These are phyloP conservation scores for Tiliqua scincoides DNA, from an alignment of 2,113 vertebrate species.

Conservation along the genomic window DNA sequence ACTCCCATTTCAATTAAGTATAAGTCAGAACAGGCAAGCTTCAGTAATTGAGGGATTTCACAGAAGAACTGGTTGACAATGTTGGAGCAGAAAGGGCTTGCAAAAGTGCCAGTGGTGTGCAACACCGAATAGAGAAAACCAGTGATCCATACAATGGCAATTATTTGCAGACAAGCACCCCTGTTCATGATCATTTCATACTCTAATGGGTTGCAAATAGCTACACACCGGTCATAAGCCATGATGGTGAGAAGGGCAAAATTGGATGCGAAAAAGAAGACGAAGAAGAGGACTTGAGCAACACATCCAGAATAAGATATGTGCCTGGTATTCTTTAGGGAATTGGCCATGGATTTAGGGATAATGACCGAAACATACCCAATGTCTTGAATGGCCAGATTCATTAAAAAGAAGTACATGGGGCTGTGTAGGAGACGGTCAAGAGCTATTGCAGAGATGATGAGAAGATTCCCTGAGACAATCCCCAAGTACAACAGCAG, in stretches of 20 bases:
- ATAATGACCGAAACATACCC: too few species aligned
- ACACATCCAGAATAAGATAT: too few species aligned
- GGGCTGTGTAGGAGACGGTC: not conserved
- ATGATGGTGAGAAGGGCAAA: not conserved
- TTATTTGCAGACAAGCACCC: not conserved
- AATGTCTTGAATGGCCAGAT: too few species aligned
- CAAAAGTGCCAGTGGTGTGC: not conserved
- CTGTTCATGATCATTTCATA: not conserved
- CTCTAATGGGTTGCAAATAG: not conserved
- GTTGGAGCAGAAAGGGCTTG: not conserved
- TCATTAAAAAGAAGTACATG: too few species aligned
- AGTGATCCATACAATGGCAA: not conserved
- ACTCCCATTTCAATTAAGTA: not conserved
- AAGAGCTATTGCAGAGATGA: not conserved
- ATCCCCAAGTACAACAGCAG: not conserved
- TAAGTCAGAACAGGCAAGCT: not conserved
- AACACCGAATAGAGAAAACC: not conserved
- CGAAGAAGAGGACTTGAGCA: not conserved
- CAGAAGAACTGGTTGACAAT: not conserved
- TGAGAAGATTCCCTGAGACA: not conserved
- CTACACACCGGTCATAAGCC: not conserved
- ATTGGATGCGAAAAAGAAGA: not conserved
- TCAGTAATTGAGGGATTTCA: not conserved
- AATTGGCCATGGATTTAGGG: too few species aligned
- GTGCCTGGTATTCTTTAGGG: too few species aligned